Evolutionary conservation across 2,888 invertebrate genomes (phyloP), one percentile per base, ranked within the genome.

Genomic region (Philopedon plagiatum): DNA sequence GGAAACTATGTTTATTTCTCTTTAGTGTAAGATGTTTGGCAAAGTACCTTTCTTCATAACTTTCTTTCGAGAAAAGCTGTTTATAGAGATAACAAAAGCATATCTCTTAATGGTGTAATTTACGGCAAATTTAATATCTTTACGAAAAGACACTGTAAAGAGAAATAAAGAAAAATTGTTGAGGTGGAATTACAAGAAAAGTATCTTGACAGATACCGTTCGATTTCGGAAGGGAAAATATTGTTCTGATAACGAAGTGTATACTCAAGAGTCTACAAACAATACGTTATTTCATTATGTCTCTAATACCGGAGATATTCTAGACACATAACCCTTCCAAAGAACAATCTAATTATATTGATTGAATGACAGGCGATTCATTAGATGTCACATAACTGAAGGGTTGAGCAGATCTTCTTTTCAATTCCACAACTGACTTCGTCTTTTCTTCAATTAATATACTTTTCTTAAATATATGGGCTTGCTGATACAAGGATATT

Each of bases 351-450:
- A 85, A 86, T 86, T 85, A 85, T 84, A 85, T 84, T 85, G 86
- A 86, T 86, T 86, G 86, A 86, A 85, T 85, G 86, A 85, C 86
- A 84, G 85, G 79, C 85, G 83, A 85, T 86, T 86, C 85, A 85
- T 86, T 86, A 85, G 85, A 80, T 84, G 85, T 85, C 73, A 73
- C 71, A 67, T 15, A 37, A 66, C 65, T 57, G 63, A 81, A 80
- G 82, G 83, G 81, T 81, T 81, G 77, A 78, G 78, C 82, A 81
- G 80, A 80, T 81, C 80, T 78, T 81, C 67, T 54, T 54, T 54
- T 54, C 51, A 54, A 54, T 54, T 54, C 29, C 51, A 29, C 29
- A 54, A 54, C 51, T 54, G 18, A 7, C 29, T 54, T 9, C 15
- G 51, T 54, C 15, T 54, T 54, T 54, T 54, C 51, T 29, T 54